Conservation (phyloP, 2,888 invertebrate species). For the Oxyteleia sp. region DNA sequence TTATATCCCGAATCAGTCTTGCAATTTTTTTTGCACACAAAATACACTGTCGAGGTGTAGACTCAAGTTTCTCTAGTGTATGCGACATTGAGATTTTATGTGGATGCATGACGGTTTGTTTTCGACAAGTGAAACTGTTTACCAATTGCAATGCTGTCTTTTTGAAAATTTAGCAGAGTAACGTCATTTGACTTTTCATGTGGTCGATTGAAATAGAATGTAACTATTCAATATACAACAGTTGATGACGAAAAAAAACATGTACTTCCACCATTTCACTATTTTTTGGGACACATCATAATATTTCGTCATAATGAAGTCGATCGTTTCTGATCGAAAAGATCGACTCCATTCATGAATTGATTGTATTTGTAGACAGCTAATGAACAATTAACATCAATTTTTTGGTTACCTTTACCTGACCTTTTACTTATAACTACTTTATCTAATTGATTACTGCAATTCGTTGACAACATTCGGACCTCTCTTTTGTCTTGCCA, state of each 20-base stretch:
- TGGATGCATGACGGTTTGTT: too few species aligned
- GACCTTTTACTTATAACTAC: neutral
- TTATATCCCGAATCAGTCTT: too few species aligned
- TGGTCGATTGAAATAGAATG: constrained; percentile 17
- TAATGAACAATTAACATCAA: constrained; percentile 1
- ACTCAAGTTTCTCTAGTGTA: too few species aligned
- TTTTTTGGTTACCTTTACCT: neutral
- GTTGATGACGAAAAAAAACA: constrained; percentile 8
- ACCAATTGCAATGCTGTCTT: too few species aligned
- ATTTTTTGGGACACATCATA: constrained; percentile 1
- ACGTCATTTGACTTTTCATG: constrained; percentile 3
- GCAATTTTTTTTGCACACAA: too few species aligned
- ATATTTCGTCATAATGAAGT: too few species aligned
- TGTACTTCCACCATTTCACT: constrained; percentile 11
- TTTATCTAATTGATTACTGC: neutral
- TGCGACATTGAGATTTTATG: too few species aligned
- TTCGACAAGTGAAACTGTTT: too few species aligned
- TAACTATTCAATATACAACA: neutral
- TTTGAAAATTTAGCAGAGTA: too few species aligned
- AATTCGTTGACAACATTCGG: constrained; percentile 7
- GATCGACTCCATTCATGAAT: constrained; percentile 19
- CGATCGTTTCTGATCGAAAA: constrained; percentile 15
- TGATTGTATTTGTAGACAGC: neutral
- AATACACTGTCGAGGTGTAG: too few species aligned
- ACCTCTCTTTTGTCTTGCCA: constrained; percentile 19